phyloP scores from a whole-genome alignment of 2,797 vertebrate genomes.

The Anabacerthia variegaticeps region DNA sequence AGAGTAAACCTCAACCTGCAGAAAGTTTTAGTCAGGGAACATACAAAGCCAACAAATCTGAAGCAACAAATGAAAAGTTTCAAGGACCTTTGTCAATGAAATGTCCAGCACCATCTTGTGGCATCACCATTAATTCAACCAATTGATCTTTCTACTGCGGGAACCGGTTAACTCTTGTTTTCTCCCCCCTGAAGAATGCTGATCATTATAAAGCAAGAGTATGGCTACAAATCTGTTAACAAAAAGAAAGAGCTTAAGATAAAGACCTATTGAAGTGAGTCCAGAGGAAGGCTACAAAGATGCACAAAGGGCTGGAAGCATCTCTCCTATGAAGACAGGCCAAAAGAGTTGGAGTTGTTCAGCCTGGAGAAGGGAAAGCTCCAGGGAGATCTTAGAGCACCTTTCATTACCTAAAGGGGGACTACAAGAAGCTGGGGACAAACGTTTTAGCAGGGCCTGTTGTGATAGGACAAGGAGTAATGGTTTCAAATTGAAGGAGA shows the following conservation, averaged over 20 bases:
- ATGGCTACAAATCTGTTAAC: neutral
- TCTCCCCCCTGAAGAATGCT: neutral
- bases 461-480: neutral
- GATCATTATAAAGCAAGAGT: neutral
- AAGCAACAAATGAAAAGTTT: neutral
- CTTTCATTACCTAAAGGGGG: neutral
- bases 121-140: neutral
- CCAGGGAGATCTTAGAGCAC: neutral
- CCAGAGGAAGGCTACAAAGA: neutral
- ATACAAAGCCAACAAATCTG: neutral
- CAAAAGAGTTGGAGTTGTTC: neutral
- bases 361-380: neutral
- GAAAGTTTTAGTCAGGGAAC: neutral
- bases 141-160: neutral
- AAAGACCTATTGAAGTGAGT: neutral
- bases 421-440: neutral
- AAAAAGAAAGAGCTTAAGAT: neutral
- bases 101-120: conserved; percentile 57
- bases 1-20: neutral
- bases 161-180: neutral
- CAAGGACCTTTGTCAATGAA: neutral
- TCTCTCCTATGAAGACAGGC: neutral
- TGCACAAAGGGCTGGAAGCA: neutral
- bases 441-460: neutral
- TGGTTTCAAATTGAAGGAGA: neutral